These are phyloP conservation scores for Phylloscopus whistleri DNA, from an alignment of 2,113 vertebrate species.

Conservation along the genomic window DNA sequence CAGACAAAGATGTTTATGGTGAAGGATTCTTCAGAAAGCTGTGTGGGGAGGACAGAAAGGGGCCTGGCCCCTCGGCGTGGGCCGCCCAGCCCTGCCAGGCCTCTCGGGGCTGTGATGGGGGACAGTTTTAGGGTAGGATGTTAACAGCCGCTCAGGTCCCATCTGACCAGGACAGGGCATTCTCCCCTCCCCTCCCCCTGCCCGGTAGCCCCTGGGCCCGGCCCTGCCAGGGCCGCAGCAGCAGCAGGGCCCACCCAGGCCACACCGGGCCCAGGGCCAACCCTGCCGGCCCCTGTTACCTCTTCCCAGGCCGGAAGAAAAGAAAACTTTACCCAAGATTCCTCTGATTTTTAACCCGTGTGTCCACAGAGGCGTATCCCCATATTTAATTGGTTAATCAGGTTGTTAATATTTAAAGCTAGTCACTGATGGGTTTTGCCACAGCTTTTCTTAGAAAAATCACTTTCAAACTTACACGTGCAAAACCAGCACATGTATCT, in stretches of 20 bases:
- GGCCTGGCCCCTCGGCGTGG: background rate
- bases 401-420: background rate
- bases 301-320: background rate
- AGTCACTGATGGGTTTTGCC: background rate
- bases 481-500: background rate
- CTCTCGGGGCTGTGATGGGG: background rate
- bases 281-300: background rate
- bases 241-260: background rate
- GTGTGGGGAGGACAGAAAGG: fast-evolving
- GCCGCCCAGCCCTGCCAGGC: background rate
- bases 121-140: background rate
- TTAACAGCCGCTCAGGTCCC: background rate
- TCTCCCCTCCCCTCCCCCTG: background rate
- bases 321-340: background rate
- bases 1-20: background rate
- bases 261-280: background rate
- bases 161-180: too few relatives aligned
- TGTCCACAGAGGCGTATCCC: background rate
- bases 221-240: background rate
- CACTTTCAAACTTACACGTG: background rate
- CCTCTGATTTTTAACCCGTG: background rate
- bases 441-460: background rate
- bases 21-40: background rate
- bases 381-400: background rate
- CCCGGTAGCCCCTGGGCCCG: too few relatives aligned